Evolutionary conservation across 2,888 invertebrate species (phyloP).

Genomic region (Hemithea aestivaria): DNA sequence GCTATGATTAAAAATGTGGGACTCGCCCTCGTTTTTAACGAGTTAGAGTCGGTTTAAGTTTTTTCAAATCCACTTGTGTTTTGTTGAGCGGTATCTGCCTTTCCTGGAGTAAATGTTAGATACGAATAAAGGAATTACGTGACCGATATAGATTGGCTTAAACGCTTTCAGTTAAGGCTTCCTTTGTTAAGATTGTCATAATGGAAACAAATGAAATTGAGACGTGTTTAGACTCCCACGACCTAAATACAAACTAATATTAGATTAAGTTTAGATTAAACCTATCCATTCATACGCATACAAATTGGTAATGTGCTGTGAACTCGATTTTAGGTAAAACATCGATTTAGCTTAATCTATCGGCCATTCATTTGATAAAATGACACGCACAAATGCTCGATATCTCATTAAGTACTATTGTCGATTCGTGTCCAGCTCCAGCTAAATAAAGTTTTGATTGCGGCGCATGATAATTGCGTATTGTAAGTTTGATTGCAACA

Average conservation of each 20-base stretch:
- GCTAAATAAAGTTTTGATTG: slow-evolving; percentile 32
- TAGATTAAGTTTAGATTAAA: no score
- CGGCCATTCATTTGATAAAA: slow-evolving; percentile 26
- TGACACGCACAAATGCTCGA: slow-evolving; percentile 27
- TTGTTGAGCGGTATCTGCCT: no score
- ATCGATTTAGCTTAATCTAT: slow-evolving; percentile 26
- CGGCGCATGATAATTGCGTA: slow-evolving; percentile 30
- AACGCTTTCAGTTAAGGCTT: slow-evolving; percentile 8
- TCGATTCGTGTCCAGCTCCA: slow-evolving; percentile 24
- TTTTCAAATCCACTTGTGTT: no score
- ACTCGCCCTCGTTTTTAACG: no score
- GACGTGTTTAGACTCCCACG: slow-evolving; percentile 15
- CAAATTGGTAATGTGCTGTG: no score
- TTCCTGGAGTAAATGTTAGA: slow-evolving; percentile 18
- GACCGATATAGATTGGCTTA: slow-evolving; percentile 14
- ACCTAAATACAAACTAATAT: no score
- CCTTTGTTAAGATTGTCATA: slow-evolving; percentile 9
- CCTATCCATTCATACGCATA: no score
- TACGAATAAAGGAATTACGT: slow-evolving; percentile 19
- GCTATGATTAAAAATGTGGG: no score
- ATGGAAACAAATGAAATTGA: slow-evolving; percentile 14
- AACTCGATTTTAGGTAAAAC: slow-evolving; percentile 1
- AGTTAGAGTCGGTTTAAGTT: no score
- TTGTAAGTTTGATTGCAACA: slow-evolving; percentile 37
- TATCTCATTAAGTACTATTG: slow-evolving; percentile 27